phyloP scores from a whole-genome alignment of 1,140 invertebrate genomes.

The Papilio machaon region DNA sequence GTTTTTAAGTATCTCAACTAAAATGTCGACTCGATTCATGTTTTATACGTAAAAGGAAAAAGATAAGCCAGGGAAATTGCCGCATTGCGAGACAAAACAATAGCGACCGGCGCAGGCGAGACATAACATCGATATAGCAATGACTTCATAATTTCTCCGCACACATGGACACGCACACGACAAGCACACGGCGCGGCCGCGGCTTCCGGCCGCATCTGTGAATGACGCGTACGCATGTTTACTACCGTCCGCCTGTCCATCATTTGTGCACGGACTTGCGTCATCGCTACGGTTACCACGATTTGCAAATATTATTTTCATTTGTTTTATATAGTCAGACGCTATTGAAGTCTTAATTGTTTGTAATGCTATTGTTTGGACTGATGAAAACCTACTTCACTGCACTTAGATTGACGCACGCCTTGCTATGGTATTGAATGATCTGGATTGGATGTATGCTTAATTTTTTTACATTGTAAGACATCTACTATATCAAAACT shows the following conservation, averaged over 20 bases:
- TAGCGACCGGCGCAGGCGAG: slow-evolving; percentile 41
- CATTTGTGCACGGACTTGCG: slow-evolving; percentile 61
- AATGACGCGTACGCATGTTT: slow-evolving; percentile 74
- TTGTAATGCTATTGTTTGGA: neutral
- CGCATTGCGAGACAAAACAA: slow-evolving; percentile 43
- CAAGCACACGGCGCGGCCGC: slow-evolving; percentile 56
- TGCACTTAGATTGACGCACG: too few species aligned
- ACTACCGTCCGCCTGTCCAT: slow-evolving; percentile 64
- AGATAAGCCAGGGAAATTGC: slow-evolving; percentile 36
- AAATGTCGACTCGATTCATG: neutral
- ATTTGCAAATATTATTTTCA: neutral
- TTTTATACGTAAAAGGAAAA: neutral
- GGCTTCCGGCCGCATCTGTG: slow-evolving; percentile 65
- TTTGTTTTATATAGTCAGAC: neutral
- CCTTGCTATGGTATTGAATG: too few species aligned
- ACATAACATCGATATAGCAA: slow-evolving; percentile 62
- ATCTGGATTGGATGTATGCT: too few species aligned
- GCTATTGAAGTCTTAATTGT: neutral
- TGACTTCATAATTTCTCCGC: slow-evolving; percentile 67
- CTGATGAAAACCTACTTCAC: too few species aligned
- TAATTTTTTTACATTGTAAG: neutral
- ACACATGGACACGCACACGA: slow-evolving; percentile 42
- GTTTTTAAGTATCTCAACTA: neutral
- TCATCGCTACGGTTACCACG: slow-evolving; percentile 46
- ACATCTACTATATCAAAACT: slow-evolving; percentile 1